These are phyloP conservation scores for Hirtodrosophila duncani DNA, from an alignment of 2,888 invertebrate genomes.

Conservation along the genomic window DNA sequence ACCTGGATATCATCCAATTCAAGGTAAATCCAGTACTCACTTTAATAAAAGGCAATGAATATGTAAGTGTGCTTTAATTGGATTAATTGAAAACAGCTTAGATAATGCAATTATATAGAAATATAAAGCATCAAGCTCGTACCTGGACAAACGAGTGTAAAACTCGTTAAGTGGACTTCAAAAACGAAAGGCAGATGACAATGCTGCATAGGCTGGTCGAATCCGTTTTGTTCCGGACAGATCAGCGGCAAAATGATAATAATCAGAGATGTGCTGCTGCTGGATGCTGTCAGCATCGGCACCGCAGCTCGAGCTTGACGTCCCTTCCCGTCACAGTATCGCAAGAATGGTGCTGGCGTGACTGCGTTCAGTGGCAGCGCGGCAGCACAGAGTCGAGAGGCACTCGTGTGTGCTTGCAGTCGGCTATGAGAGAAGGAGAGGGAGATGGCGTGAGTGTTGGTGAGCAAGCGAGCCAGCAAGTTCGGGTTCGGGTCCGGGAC, in stretches of 20 bases:
- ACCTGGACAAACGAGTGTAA: no score
- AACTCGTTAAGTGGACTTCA: no score
- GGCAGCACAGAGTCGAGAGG: conserved; percentile 3
- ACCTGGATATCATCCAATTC: no score
- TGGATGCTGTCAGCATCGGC: conserved; percentile 20
- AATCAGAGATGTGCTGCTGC: neutral
- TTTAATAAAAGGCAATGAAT: no score
- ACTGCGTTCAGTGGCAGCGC: no score
- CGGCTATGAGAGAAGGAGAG: conserved; percentile 1
- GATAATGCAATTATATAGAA: no score
- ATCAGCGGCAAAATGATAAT: conserved; percentile 19
- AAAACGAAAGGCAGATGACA: conserved; percentile 16
- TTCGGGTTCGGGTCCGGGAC: conserved; percentile 4
- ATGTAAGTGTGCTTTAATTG: no score
- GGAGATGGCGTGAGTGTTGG: neutral
- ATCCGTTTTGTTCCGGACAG: conserved; percentile 38
- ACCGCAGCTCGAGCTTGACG: no score
- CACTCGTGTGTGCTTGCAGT: conserved; percentile 7
- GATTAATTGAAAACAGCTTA: no score
- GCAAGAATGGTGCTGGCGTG: no score
- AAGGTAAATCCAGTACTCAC: no score
- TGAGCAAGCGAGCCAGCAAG: neutral
- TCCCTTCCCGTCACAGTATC: no score
- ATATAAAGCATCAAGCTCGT: conserved; percentile 1
- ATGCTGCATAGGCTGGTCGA: conserved; percentile 9